phyloP scores from a whole-genome alignment of 2,888 invertebrate species.

The Apotomis capreana region DNA sequence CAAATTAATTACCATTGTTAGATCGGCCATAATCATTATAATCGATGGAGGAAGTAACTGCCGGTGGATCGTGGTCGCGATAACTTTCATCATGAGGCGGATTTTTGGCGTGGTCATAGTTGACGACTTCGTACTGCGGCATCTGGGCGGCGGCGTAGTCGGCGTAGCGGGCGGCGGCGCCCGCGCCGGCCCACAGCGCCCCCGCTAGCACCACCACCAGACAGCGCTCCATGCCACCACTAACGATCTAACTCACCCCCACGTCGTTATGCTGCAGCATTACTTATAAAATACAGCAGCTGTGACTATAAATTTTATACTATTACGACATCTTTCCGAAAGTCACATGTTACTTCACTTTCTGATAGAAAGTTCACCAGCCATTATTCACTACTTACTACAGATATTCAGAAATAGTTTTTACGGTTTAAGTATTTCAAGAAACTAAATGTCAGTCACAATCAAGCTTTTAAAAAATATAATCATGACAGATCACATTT shows the following conservation, averaged over 20 bases:
- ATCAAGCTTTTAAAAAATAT: neutral
- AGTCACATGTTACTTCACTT: neutral
- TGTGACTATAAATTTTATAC: constrained; percentile 75
- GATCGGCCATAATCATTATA: constrained; percentile 65
- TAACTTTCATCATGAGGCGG: constrained; percentile 58
- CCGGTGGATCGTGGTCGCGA: constrained; percentile 54
- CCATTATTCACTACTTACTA: constrained; percentile 5
- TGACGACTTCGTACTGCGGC: constrained; percentile 65
- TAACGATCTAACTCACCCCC: constrained; percentile 9
- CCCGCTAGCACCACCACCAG: constrained; percentile 54
- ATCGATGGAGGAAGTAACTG: constrained; percentile 63
- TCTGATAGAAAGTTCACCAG: neutral
- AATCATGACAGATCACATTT: neutral
- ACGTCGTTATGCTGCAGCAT: constrained; percentile 41
- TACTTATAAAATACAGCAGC: constrained; percentile 55
- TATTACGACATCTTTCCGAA: constrained; percentile 42
- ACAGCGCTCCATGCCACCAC: constrained; percentile 46
- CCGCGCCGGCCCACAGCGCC: constrained; percentile 45
- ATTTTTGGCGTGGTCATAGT: constrained; percentile 52
- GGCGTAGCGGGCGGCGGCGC: constrained; percentile 56
- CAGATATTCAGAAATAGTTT: neutral
- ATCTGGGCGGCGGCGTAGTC: constrained; percentile 67
- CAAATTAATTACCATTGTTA: constrained; percentile 47
- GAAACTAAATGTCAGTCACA: neutral
- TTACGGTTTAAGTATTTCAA: neutral